Evolutionary conservation across 2,888 invertebrate genomes (phyloP), one percentile per base, ranked within the genome.

Genomic region (Troides aeacus): DNA sequence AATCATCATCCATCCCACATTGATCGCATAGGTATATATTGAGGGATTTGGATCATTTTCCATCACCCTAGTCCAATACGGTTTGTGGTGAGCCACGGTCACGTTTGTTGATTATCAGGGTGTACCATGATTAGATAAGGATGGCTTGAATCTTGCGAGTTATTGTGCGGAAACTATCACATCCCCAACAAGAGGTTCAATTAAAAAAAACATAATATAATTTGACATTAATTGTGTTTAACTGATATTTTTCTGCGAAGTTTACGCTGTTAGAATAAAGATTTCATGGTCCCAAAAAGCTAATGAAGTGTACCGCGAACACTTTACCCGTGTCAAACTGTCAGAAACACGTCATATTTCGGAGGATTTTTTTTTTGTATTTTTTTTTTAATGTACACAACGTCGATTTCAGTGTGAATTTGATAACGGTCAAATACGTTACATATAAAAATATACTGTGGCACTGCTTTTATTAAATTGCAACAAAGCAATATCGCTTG

Each of bases 291-390:
- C 81, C 82, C 78, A 73, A 80, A 82, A 84, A 87, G 82, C 83
- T 89, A 90, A 90, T 89, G 88, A 90, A 89, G 89, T 87, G 84
- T 86, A 79, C 83, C 80, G 77, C 81, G 77, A 84, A 87, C 84
- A 86, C 88, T 84, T 83, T 83, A 91, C 92, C 92, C 91, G 77
- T 83, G 87, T 91, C 91, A 91, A 84, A 78, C 85, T 89, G 90
- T 90, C 92, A 89, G 79, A 86, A 86, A 81, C 89, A 90, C 84
- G 85, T 90, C 89, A 91, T 86, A 88, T 85, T 87, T 84, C 79
- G 81, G 82, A 78, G 81, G 79, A 80, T 81, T 85, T 70, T 84
- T 85, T 21, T 21, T 21, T 21, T 21, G 0, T 21, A 80, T 81
- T 85, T 70, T 84, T 85, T 84, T 75, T 80, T 77, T 79, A 80